Conservation (phyloP, 30 jellyfish, hydroid and myxozoan genomes). For the Hydractinia echinata region DNA sequence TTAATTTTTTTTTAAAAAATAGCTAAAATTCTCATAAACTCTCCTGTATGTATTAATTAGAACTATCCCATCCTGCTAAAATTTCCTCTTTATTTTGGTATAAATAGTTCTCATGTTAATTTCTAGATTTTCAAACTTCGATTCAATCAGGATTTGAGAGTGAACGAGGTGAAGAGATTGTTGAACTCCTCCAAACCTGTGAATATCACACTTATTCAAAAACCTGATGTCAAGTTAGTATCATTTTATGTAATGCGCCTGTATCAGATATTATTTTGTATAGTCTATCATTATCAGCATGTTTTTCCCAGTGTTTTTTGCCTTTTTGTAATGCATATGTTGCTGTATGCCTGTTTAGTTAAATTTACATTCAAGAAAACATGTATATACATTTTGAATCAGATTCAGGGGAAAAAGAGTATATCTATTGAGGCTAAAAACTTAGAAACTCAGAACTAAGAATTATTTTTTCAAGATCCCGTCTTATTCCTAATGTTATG, state of each 20-base stretch:
- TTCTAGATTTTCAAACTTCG: constrained; percentile 63
- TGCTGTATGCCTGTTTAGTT: too few relatives aligned
- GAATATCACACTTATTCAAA: constrained; percentile 50
- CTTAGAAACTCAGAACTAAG: too few relatives aligned
- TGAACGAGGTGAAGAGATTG: constrained; percentile 80
- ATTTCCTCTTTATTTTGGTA: background rate
- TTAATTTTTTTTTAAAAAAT: constrained; percentile 35
- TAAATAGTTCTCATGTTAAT: background rate
- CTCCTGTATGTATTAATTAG: background rate
- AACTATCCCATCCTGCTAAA: background rate
- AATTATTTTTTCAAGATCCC: too few relatives aligned
- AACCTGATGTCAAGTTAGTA: constrained; percentile 79
- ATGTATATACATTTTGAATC: too few relatives aligned
- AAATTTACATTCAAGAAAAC: too few relatives aligned
- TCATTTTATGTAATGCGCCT: background rate
- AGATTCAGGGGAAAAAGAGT: background rate
- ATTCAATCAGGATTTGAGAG: constrained; percentile 78
- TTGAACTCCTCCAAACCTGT: constrained; percentile 84
- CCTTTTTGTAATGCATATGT: too few relatives aligned
- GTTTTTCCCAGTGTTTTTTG: too few relatives aligned
- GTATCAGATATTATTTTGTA: background rate
- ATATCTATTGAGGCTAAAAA: too few relatives aligned
- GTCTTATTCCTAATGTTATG: too few relatives aligned
- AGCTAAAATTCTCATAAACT: background rate
- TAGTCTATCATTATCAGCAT: too few relatives aligned